These are phyloP conservation scores for Macrochelys suwanniensis DNA, from an alignment of 2,797 vertebrate species.

Conservation along the genomic window DNA sequence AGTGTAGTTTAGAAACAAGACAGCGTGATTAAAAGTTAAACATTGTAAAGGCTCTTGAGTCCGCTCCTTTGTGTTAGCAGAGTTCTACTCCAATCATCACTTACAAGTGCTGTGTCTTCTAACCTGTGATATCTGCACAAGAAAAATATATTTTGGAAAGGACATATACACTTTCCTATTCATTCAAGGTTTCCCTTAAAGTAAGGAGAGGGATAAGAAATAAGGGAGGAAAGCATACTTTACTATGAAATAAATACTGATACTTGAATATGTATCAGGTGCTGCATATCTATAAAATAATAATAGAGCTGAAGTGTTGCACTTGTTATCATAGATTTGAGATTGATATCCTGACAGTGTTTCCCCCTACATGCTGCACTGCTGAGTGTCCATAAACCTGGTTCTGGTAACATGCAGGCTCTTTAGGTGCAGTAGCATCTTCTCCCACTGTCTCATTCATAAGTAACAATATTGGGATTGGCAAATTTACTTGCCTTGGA, in stretches of 20 bases:
- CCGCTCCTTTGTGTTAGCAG: neutral
- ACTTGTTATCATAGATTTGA: neutral
- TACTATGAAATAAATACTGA: neutral
- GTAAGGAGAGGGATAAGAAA: neutral
- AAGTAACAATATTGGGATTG: neutral
- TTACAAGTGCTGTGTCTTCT: neutral
- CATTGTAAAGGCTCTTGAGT: neutral
- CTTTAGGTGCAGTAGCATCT: neutral
- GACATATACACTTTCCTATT: neutral
- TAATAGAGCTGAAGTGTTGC: neutral
- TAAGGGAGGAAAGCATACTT: neutral
- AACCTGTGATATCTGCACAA: fast-evolving
- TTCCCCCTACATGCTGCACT: neutral
- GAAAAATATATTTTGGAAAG: neutral
- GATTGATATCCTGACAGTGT: neutral
- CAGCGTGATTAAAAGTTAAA: neutral
- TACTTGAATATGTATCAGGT: neutral
- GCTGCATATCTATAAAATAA: neutral
- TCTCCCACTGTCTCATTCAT: neutral
- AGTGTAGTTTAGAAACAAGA: neutral
- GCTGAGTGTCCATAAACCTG: neutral
- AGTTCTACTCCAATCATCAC: neutral
- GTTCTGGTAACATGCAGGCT: neutral
- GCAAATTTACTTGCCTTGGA: neutral
- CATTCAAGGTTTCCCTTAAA: neutral